Evolutionary conservation across 2,113 vertebrate genomes (phyloP).

Genomic region (Mormyrus iriodes): DNA sequence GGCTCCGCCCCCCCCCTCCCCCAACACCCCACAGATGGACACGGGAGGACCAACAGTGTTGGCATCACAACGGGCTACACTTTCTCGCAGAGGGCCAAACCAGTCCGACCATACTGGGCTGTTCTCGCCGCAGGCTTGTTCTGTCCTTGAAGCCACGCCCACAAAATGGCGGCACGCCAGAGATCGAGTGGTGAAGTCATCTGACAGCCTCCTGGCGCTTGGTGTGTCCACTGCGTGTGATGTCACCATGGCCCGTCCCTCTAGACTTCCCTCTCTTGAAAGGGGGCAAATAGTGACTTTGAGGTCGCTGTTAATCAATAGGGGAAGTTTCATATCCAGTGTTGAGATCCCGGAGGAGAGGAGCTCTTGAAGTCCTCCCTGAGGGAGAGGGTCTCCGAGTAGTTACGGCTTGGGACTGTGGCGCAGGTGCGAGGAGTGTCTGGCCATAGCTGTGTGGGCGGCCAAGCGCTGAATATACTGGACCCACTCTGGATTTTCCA

Average conservation of each 20-base stretch:
- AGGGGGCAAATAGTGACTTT: not conserved
- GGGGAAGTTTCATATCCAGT: not conserved
- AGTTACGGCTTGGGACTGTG: not conserved
- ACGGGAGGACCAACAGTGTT: too few species aligned
- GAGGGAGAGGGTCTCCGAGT: not conserved
- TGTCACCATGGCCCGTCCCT: not conserved
- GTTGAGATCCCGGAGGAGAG: not conserved
- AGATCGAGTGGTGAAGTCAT: not conserved
- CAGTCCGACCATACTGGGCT: not conserved
- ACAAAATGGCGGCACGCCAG: not conserved
- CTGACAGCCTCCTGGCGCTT: not conserved
- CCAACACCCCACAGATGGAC: too few species aligned
- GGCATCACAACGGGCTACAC: not conserved
- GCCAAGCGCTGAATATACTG: too few species aligned
- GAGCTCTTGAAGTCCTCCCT: not conserved
- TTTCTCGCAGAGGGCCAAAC: not conserved
- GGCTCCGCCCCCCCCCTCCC: not conserved
- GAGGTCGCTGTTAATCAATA: not conserved
- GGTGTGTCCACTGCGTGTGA: not conserved
- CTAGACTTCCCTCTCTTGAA: not conserved
- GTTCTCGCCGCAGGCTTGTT: not conserved
- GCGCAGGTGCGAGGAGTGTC: not conserved
- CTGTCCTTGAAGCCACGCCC: not conserved
- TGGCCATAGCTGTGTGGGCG: not conserved
- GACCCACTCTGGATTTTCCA: not conserved